phyloP scores from a whole-genome alignment of 2,113 vertebrate species.

The Falcunculus frontatus region DNA sequence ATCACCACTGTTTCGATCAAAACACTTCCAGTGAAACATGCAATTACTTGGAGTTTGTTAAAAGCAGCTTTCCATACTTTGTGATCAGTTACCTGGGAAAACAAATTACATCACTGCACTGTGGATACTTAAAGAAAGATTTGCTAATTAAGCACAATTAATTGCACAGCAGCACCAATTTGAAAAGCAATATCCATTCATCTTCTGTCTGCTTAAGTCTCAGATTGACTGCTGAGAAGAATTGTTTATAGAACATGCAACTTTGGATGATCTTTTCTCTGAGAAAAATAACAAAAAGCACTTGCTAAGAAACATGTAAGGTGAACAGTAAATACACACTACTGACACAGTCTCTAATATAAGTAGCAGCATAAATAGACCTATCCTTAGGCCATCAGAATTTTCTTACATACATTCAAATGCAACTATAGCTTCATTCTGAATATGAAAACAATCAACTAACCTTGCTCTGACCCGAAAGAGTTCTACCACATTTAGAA shows the following conservation, averaged over 20 bases:
- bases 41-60: neutral
- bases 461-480: neutral
- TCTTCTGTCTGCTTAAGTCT: neutral
- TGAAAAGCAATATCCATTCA: neutral
- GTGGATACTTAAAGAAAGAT: neutral
- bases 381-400: neutral
- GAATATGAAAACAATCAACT: neutral
- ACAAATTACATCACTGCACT: neutral
- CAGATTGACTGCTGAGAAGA: neutral
- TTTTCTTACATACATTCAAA: neutral
- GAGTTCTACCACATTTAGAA: neutral
- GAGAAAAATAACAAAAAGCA: neutral
- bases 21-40: neutral
- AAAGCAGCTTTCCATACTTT: neutral
- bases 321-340: neutral
- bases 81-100: neutral
- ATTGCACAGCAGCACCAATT: neutral
- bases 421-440: neutral
- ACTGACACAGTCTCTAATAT: neutral
- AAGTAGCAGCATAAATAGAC: neutral
- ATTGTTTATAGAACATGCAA: neutral
- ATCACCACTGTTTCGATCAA: neutral
- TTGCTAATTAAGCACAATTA: slow-evolving; percentile 29
- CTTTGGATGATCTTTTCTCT: neutral
- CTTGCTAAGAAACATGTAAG: neutral